phyloP scores from a whole-genome alignment of 2,888 invertebrate species.

The Ernsta delagoae region DNA sequence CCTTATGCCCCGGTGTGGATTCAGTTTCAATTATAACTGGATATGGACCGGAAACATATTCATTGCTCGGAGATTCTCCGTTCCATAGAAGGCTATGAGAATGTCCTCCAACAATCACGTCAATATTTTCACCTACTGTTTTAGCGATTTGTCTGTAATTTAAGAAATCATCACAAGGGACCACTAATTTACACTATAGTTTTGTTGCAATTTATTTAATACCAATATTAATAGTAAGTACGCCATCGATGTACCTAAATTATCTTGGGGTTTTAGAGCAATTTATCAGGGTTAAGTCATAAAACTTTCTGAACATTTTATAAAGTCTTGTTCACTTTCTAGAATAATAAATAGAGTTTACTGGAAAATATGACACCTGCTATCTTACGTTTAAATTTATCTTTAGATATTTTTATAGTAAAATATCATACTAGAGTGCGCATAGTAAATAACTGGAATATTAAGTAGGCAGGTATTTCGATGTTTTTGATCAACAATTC shows the following conservation, averaged over 20 bases:
- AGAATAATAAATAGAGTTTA: background rate
- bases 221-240: too few species aligned
- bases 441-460: too few species aligned
- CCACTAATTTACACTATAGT: too few species aligned
- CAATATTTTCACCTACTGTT: conserved; percentile 87
- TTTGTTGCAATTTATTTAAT: too few species aligned
- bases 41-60: conserved; percentile 86
- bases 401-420: background rate
- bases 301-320: background rate
- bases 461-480: too few species aligned
- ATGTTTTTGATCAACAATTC: too few species aligned
- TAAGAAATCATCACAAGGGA: background rate
- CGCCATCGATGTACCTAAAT: too few species aligned
- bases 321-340: background rate
- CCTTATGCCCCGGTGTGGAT: conserved; percentile 62
- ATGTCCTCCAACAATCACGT: conserved; percentile 93
- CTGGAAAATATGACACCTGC: background rate
- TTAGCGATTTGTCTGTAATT: conserved; percentile 85
- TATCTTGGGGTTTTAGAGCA: too few species aligned
- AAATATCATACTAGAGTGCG: background rate
- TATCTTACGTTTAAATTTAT: background rate
- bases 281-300: too few species aligned
- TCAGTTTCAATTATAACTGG: conserved; percentile 83
- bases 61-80: conserved; percentile 79
- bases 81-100: conserved; percentile 92